A percentile compares a stretch with the other conserved stretches of the same genome.
Conservation (phyloP, 2,113 vertebrate species). For the Sebastes fasciatus region DNA sequence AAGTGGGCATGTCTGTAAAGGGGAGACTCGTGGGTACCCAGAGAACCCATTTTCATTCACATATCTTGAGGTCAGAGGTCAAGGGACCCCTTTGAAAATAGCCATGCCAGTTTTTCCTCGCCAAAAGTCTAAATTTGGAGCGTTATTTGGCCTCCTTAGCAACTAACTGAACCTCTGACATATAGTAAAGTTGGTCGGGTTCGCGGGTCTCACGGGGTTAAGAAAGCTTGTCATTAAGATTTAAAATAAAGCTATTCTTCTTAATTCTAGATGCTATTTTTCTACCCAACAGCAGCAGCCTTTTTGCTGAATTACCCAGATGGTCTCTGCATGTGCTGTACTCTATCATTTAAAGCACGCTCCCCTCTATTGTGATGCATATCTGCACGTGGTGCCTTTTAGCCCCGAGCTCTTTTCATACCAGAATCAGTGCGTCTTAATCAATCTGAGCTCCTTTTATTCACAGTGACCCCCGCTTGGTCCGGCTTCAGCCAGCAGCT, state of each 20-base stretch:
- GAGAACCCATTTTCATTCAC: too few species aligned
- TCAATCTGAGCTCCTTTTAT: slow-evolving; percentile 73
- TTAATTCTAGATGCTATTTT: not conserved
- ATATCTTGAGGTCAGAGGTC: too few species aligned
- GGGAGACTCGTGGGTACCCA: too few species aligned
- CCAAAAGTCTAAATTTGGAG: too few species aligned
- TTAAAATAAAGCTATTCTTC: not conserved
- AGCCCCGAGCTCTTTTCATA: slow-evolving; percentile 58
- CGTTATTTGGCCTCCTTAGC: too few species aligned
- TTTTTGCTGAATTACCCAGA: slow-evolving; percentile 67
- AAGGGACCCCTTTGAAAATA: too few species aligned
- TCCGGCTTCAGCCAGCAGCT: slow-evolving; percentile 35
- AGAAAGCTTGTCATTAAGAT: too few species aligned
- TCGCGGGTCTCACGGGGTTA: too few species aligned
- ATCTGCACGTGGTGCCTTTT: slow-evolving; percentile 68
- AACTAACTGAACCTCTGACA: too few species aligned
- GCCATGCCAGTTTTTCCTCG: too few species aligned
- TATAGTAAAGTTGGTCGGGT: too few species aligned
- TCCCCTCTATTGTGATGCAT: slow-evolving; percentile 73
- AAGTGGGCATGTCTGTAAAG: too few species aligned
- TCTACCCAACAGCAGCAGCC: slow-evolving; percentile 11
- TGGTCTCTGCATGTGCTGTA: slow-evolving; percentile 75
- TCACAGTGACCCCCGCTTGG: slow-evolving; percentile 45
- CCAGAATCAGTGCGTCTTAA: slow-evolving; percentile 63
- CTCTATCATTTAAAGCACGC: slow-evolving; percentile 59